Base-by-base conservation (phyloP, 1,140 invertebrate genomes). In the Bombyx mori region DNA sequence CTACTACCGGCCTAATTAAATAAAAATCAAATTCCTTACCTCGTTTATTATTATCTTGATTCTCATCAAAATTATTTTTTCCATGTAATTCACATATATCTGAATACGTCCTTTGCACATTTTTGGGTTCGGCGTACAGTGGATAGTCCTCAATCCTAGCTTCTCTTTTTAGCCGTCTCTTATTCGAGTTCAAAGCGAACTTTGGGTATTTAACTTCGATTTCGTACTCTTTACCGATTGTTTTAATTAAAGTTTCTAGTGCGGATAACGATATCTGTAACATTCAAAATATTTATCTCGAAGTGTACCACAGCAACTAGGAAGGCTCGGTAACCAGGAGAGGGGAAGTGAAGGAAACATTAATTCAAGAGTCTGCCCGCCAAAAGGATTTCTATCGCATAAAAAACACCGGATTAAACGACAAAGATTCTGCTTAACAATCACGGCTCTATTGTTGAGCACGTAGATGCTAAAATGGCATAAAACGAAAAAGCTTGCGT, bases 201-300 rank as follows among this genome's bases (percentile, higher is more conserved):
- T 89, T 89, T 5, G 92, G 92, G 69, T 92, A 92, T 71, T 92
- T 93, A 45, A 92, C 89, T 44, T 93, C 77, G 42, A 92, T 90
- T 3, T 92, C 89, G 50, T 90, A 90, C 71, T 92, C 92, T 8
- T 92, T 71, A 46, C 89, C 90, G 52, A 89, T 90, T 57, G 91
- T 91, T 22, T 88, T 79, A 6, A 89, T 88, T 18, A 94, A 68
- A 3, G 84, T 83, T 63, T 93, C 91, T 44, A 93, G 63, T 42
- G 92, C 91, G 75, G 92, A 90, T 42, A 91, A 74, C 22, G 92
- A 92, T 8, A 92, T 88, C 91, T 92, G 75, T 50, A 88, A 88
- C 8, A 43, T 54, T 7, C 9, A n/a, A 44, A 8, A 44, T 7
- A 54, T 44, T 54, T 54, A 1, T 35, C 26, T 35, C 4, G 26